A percentile compares a stretch with the other conserved stretches of the same genome.
Conservation (phyloP, 2,113 vertebrate species). For the Chunga burmeisteri region DNA sequence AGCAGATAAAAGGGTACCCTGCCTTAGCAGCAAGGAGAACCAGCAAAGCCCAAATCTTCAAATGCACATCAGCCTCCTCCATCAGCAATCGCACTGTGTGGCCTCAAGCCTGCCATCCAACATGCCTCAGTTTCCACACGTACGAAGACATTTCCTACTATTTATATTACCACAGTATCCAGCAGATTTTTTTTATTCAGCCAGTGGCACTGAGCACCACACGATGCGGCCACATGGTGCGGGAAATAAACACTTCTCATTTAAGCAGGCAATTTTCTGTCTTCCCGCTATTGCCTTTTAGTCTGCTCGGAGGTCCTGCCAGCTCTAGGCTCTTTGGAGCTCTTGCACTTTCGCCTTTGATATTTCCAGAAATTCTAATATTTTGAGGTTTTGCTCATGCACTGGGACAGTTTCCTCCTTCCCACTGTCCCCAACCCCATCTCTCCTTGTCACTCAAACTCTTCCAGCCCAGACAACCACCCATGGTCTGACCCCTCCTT, state of each 20-base stretch:
- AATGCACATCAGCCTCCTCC: neutral
- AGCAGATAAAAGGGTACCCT: neutral
- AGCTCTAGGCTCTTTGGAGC: neutral
- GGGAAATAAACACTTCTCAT: neutral
- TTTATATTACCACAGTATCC: neutral
- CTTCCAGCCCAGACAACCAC: neutral
- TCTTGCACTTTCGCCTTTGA: neutral
- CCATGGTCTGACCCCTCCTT: neutral
- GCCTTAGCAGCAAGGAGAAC: neutral
- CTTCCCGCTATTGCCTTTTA: neutral
- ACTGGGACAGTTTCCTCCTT: neutral
- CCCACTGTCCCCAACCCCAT: neutral
- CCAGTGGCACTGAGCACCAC: neutral
- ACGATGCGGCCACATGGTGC: neutral
- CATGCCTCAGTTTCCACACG: rapidly evolving
- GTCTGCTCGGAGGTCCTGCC: neutral
- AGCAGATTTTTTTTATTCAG: neutral
- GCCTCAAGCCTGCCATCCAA: neutral
- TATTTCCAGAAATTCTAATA: neutral
- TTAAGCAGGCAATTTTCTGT: neutral
- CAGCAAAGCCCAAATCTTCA: neutral
- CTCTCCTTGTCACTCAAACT: neutral
- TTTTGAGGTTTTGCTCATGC: neutral
- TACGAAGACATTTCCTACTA: neutral
- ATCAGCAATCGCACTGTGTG: neutral